These are phyloP conservation scores for Pristis pectinata DNA, from an alignment of 2,797 vertebrate species.

Conservation along the genomic window DNA sequence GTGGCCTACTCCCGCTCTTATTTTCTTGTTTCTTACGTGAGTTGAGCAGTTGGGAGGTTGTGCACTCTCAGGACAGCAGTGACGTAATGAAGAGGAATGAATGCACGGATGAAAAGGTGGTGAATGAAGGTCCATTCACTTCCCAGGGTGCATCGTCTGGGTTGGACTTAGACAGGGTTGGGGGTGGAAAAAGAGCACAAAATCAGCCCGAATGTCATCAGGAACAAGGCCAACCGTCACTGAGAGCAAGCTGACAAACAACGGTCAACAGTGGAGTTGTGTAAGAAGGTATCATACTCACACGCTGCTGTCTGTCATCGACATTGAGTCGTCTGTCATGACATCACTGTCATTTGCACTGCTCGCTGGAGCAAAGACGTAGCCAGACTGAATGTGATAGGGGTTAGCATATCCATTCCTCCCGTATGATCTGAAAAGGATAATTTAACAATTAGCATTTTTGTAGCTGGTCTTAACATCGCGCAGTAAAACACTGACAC, in stretches of 20 bases:
- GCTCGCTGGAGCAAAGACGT: constrained; percentile 79
- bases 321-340: constrained; percentile 89
- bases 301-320: constrained; percentile 90
- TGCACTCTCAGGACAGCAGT: too few relatives aligned
- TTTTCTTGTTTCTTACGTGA: too few relatives aligned
- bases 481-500: background rate
- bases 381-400: constrained; percentile 75
- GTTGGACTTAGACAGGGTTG: background rate
- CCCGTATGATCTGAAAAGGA: constrained; percentile 69
- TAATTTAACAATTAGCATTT: background rate
- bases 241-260: background rate
- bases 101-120: background rate
- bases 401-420: constrained; percentile 67
- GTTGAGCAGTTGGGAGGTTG: too few relatives aligned
- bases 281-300: constrained; percentile 60
- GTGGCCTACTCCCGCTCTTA: too few relatives aligned
- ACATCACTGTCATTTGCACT: constrained; percentile 95
- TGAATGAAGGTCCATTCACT: background rate
- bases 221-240: background rate
- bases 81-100: background rate
- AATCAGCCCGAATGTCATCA: background rate
- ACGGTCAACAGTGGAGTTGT: background rate
- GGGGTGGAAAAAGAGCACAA: background rate
- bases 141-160: background rate
- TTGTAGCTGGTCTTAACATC: background rate